phyloP scores from a whole-genome alignment of 2,797 vertebrate species.

The Rhabdomys pumilio region DNA sequence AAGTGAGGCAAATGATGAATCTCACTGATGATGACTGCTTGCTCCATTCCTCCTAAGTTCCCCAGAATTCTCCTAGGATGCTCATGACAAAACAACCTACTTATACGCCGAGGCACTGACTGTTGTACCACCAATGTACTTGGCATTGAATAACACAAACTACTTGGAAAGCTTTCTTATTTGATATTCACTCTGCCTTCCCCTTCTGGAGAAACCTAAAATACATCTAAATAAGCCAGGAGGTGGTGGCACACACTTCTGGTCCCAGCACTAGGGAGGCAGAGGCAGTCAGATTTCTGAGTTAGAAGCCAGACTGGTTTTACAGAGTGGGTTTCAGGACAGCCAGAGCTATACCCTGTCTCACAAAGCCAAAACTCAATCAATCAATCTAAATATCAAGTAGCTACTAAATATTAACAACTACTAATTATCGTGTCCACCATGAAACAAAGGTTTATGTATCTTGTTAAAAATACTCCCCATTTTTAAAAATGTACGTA shows the following conservation, averaged over 20 bases:
- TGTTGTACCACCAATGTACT: not conserved
- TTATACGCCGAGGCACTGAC: not conserved
- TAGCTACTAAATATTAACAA: too few relatives aligned
- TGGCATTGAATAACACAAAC: not conserved
- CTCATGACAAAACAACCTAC: not conserved
- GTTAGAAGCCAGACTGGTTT: not conserved
- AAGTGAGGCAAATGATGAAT: not conserved
- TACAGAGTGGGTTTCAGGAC: not conserved
- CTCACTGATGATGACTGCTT: not conserved
- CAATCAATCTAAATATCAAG: not conserved
- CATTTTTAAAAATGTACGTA: too few relatives aligned
- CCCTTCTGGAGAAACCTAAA: constrained; percentile 14
- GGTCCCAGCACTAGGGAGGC: not conserved
- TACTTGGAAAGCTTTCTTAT: not conserved
- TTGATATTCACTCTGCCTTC: not conserved
- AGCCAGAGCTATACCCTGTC: not conserved
- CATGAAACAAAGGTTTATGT: not conserved
- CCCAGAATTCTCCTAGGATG: not conserved
- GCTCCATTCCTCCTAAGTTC: constrained; percentile 37
- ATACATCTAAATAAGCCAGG: constrained; percentile 29
- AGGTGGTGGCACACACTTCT: not conserved
- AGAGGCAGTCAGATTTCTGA: not conserved
- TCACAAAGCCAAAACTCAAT: not conserved
- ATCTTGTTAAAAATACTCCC: not conserved
- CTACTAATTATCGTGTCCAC: not conserved